phyloP scores from a whole-genome alignment of 2,888 invertebrate genomes.

The Labia minor region DNA sequence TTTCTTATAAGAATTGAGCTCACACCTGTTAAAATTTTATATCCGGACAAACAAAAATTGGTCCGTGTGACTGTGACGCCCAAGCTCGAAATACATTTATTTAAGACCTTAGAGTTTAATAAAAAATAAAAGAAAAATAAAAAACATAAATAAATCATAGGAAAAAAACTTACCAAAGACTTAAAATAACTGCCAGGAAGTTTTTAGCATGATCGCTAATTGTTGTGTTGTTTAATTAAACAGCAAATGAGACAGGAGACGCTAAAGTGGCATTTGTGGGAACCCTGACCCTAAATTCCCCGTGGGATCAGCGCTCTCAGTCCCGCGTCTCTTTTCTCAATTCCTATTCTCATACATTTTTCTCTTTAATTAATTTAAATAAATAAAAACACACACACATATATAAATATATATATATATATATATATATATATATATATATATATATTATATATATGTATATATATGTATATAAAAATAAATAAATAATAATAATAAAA shows the following conservation, averaged over 20 bases:
- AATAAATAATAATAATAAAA: background rate
- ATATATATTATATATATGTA: too few species aligned
- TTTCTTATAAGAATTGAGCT: conserved; percentile 13
- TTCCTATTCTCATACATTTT: background rate
- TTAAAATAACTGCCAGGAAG: background rate
- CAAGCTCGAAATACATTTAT: background rate
- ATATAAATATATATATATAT: too few species aligned
- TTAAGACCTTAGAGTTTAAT: background rate
- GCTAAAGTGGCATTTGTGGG: background rate
- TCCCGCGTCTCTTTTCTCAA: background rate
- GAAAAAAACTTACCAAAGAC: background rate
- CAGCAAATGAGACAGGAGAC: background rate
- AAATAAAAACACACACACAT: too few species aligned
- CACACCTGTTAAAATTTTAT: conserved; percentile 1
- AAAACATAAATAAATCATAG: background rate
- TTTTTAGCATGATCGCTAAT: background rate
- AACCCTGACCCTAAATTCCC: conserved; percentile 7
- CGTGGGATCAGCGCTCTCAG: conserved; percentile 8
- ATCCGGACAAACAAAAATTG: background rate
- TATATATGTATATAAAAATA: too few species aligned
- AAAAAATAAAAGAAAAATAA: background rate
- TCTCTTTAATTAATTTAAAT: too few species aligned
- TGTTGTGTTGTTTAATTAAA: background rate
- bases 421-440: too few species aligned
- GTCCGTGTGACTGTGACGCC: conserved; percentile 8